Conservation (phyloP, 2,888 invertebrate species). For the Itoplectis maculator region DNA sequence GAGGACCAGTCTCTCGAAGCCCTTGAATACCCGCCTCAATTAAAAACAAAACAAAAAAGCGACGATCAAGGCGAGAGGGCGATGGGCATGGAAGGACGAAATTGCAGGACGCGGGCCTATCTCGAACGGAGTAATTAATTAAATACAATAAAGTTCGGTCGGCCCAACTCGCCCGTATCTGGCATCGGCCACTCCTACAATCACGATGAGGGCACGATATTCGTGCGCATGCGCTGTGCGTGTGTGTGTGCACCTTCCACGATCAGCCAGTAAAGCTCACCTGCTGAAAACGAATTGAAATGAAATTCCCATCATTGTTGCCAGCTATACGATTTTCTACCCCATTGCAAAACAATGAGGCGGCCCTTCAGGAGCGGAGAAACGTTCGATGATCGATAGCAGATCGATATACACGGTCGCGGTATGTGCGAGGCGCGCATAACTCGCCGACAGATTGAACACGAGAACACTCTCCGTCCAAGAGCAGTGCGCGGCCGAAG, state of each 20-base stretch:
- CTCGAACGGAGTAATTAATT: slow-evolving; percentile 81
- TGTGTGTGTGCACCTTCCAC: background rate
- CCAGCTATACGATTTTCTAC: slow-evolving; percentile 11
- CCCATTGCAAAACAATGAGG: slow-evolving; percentile 47
- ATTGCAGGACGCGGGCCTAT: slow-evolving; percentile 78
- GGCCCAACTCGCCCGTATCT: slow-evolving; percentile 78
- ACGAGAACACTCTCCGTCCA: slow-evolving; percentile 38
- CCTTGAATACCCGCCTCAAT: slow-evolving; percentile 2
- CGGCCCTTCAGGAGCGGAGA: slow-evolving; percentile 52
- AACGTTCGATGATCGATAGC: slow-evolving; percentile 53
- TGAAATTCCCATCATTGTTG: slow-evolving; percentile 6
- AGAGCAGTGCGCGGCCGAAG: slow-evolving; percentile 23
- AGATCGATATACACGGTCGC: slow-evolving; percentile 41
- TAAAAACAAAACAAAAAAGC: slow-evolving; percentile 40
- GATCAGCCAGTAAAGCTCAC: slow-evolving; percentile 30
- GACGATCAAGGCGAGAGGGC: slow-evolving; percentile 55
- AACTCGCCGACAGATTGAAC: slow-evolving; percentile 42
- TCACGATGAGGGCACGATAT: slow-evolving; percentile 32
- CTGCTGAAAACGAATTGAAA: slow-evolving; percentile 45
- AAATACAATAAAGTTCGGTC: slow-evolving; percentile 81
- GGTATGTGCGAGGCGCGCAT: slow-evolving; percentile 12
- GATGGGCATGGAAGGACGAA: slow-evolving; percentile 73
- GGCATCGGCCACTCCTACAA: slow-evolving; percentile 79
- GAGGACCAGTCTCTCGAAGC: slow-evolving; percentile 14
- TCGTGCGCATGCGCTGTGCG: slow-evolving; percentile 1